Evolutionary conservation across 2,113 vertebrate species (phyloP), one percentile per base, ranked within the genome.

Genomic region (Scomber scombrus): DNA sequence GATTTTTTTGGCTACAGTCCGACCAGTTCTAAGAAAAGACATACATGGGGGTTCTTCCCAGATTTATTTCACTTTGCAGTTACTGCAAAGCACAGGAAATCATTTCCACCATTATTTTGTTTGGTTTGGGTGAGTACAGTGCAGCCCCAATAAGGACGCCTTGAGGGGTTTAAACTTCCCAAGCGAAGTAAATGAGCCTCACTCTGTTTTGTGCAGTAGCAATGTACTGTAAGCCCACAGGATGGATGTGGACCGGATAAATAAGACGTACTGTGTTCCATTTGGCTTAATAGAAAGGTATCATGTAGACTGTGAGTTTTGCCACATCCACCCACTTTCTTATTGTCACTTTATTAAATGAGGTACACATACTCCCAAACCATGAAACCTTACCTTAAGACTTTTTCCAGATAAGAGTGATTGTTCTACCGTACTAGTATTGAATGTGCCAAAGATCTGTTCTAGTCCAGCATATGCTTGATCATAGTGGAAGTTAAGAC

Each of bases 321-420:
- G 55, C 71, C 79, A 87, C 85, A 72, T 84, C 78, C 87, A 70
- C 93, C 90, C 80, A 88, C 92, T 65, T 31, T 60, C 76, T 58
- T 78, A 81, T 92, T 88, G 87, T 85, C 81, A 71, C 69, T 61
- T 82, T 81, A 84, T 67, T 86, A 85, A 80, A 54, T 76, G 58
- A 61, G 46, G 49, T 29, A 84, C 60, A 81, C 57, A 50, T 52
- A 81, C 19, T 91, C 91, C 84, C 66, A 74, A 80, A 86, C 69
- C 70, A 80, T 63, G 40, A 87, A 85, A 91, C 65, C 67, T 16
- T 63, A 85, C 11, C 26, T 46, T 15, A 3, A 75, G 18, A 67
- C 67, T 88, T 88, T 67, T 75, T 76, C 34, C 63, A 62, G 54
- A 79, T 64, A 64, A 82, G 11, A 46, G 54, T 87, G 78, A 89